These are phyloP conservation scores for Dinothrombium tinctorium DNA, from an alignment of 1,140 invertebrate species.

Conservation along the genomic window DNA sequence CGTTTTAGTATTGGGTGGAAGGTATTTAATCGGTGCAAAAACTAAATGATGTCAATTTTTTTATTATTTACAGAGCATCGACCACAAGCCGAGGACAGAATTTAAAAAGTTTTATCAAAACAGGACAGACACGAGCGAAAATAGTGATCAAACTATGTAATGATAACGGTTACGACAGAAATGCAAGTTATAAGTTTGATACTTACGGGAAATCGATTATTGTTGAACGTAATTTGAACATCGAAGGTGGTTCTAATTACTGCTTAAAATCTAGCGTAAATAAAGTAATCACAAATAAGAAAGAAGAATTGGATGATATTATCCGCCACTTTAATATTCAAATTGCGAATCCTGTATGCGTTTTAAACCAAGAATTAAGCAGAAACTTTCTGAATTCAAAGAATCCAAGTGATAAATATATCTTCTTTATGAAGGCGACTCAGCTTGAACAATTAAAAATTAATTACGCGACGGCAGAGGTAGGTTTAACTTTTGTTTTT, in stretches of 20 bases:
- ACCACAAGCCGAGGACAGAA: conserved; percentile 46
- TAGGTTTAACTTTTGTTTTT: no score
- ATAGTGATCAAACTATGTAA: conserved; percentile 10
- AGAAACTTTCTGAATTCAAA: conserved; percentile 53
- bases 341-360: conserved; percentile 67
- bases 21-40: no score
- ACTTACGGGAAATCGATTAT: conserved; percentile 51
- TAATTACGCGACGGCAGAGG: conserved; percentile 33
- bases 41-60: no score
- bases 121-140: conserved; percentile 20
- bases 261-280: conserved; percentile 38
- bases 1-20: conserved; percentile 57
- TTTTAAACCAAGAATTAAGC: conserved; percentile 73
- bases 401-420: conserved; percentile 43
- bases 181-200: conserved; percentile 40
- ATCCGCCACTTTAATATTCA: conserved; percentile 52
- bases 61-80: no score
- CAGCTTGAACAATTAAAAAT: conserved; percentile 44
- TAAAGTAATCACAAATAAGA: conserved; percentile 21
- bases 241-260: conserved; percentile 34
- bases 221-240: conserved; percentile 41
- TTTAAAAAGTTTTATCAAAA: conserved; percentile 37
- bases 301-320: conserved; percentile 31
- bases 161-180: not conserved
- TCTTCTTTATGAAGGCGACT: conserved; percentile 62